Conservation (phyloP, 1,140 invertebrate species). For the Trypoxylus dichotomus region DNA sequence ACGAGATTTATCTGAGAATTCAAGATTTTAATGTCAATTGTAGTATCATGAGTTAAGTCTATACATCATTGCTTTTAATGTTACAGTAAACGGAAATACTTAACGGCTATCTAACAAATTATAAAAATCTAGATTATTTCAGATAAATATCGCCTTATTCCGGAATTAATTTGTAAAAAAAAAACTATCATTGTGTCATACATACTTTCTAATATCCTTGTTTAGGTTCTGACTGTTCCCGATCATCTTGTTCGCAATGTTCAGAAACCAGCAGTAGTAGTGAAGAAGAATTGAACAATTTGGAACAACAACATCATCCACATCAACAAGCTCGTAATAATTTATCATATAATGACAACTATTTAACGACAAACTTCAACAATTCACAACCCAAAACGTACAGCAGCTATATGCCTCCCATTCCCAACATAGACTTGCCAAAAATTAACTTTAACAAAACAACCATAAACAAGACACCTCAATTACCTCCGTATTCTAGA, state of each 20-base stretch:
- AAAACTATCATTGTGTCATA: too few species aligned
- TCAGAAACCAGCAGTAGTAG: constrained; percentile 53
- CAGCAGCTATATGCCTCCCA: constrained; percentile 46
- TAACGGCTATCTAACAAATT: too few species aligned
- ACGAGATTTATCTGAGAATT: too few species aligned
- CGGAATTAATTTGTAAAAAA: too few species aligned
- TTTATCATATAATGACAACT: constrained; percentile 40
- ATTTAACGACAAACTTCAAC: constrained; percentile 51
- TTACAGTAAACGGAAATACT: too few species aligned
- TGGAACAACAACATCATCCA: constrained; percentile 45
- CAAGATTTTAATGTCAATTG: too few species aligned
- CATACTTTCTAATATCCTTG: constrained; percentile 28
- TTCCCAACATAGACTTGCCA: constrained; percentile 35
- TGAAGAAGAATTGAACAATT: constrained; percentile 52
- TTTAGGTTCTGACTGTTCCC: constrained; percentile 61
- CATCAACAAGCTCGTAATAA: neutral
- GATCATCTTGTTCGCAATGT: constrained; percentile 59
- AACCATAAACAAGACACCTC: neutral
- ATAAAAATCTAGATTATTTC: too few species aligned
- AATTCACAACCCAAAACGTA: constrained; percentile 52
- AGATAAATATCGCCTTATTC: too few species aligned
- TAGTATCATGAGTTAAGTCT: too few species aligned
- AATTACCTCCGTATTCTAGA: neutral
- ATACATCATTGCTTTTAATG: too few species aligned
- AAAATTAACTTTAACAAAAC: constrained; percentile 32